Evolutionary conservation across 2,888 invertebrate genomes (phyloP).

Genomic region (Thecophora atra): DNA sequence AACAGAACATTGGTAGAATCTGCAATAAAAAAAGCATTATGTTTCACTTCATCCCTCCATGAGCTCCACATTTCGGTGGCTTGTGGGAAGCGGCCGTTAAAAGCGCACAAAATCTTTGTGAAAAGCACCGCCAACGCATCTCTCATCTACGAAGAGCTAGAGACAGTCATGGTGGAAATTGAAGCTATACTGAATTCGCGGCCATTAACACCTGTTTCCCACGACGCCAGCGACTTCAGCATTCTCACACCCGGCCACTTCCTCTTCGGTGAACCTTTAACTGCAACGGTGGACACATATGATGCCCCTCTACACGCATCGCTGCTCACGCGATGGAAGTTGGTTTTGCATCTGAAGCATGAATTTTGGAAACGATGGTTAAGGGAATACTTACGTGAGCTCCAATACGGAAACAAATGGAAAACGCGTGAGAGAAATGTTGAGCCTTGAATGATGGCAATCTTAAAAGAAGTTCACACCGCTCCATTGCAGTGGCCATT

Average conservation of each 20-base stretch:
- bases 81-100: slow-evolving; percentile 32
- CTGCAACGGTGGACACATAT: background rate
- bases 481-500: slow-evolving; percentile 4
- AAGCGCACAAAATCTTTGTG: slow-evolving; percentile 8
- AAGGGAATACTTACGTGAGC: background rate
- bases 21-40: background rate
- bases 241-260: slow-evolving; percentile 42
- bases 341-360: background rate
- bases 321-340: background rate
- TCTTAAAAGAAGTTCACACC: slow-evolving; percentile 21
- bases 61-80: slow-evolving; percentile 28
- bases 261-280: slow-evolving; percentile 34
- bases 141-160: slow-evolving; percentile 28
- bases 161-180: slow-evolving; percentile 42
- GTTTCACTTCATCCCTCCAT: slow-evolving; percentile 11
- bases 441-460: slow-evolving; percentile 1
- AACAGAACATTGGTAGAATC: background rate
- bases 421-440: background rate
- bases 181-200: slow-evolving; percentile 51
- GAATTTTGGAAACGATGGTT: background rate
- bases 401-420: background rate
- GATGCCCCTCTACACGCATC: background rate
- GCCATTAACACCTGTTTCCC: slow-evolving; percentile 47
- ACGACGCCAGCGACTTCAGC: slow-evolving; percentile 41
- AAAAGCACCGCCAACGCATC: slow-evolving; percentile 7